Percentiles rank a stretch among this genome's conserved stretches.
Conservation (phyloP, 2,888 invertebrate species). For the Fragum whitleyi region DNA sequence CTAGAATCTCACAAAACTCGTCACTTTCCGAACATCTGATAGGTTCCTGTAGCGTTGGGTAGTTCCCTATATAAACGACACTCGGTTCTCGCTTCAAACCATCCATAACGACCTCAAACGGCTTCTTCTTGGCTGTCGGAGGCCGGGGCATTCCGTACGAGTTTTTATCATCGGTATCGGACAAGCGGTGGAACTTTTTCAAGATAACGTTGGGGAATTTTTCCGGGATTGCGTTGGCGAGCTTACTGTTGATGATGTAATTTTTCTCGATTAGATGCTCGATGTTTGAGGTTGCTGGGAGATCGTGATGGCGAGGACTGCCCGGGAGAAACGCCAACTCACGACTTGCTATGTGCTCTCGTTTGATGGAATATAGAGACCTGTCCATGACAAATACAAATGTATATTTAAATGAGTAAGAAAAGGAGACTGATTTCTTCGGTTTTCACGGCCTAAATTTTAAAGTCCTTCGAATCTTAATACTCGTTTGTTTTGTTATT, state of each 20-base stretch:
- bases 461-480: too few species aligned
- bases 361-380: slow-evolving; percentile 70
- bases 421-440: too few species aligned
- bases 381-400: slow-evolving; percentile 65
- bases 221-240: slow-evolving; percentile 63
- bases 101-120: slow-evolving; percentile 65
- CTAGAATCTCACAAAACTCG: slow-evolving; percentile 77
- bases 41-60: slow-evolving; percentile 65
- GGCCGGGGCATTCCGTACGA: slow-evolving; percentile 76
- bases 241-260: slow-evolving; percentile 69
- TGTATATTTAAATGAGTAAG: too few species aligned
- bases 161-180: slow-evolving; percentile 55
- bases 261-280: slow-evolving; percentile 72
- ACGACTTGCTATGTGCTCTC: slow-evolving; percentile 67
- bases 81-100: slow-evolving; percentile 69
- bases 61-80: slow-evolving; percentile 61
- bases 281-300: slow-evolving; percentile 58
- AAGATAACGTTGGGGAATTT: slow-evolving; percentile 74
- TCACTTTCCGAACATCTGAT: slow-evolving; percentile 56
- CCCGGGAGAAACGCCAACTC: slow-evolving; percentile 60
- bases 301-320: slow-evolving; percentile 23
- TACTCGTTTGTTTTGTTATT: too few species aligned
- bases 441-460: too few species aligned
- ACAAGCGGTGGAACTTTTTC: slow-evolving; percentile 71
- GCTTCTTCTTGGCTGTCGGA: slow-evolving; percentile 64